A percentile compares a stretch with the other conserved stretches of the same genome.
phyloP scores from a whole-genome alignment of 2,797 vertebrate genomes.

The Nyctibius grandis region DNA sequence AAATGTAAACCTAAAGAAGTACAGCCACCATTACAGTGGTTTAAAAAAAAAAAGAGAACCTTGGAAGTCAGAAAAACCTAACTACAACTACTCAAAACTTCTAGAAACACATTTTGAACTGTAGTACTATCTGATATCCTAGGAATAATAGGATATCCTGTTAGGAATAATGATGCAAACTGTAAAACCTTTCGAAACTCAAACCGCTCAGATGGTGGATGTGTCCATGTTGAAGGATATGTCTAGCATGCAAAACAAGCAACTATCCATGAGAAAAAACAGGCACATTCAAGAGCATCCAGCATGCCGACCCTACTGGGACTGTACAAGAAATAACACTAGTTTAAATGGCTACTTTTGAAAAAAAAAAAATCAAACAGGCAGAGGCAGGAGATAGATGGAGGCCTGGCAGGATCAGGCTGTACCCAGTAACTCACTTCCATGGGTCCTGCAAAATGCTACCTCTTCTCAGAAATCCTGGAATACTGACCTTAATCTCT shows the following conservation, averaged over 20 bases:
- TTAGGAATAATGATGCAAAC: background rate
- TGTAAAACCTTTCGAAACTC: background rate
- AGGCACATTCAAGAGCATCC: background rate
- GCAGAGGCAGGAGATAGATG: background rate
- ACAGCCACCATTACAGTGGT: background rate
- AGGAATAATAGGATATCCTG: too few species aligned
- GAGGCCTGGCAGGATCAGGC: background rate
- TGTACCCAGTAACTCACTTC: background rate
- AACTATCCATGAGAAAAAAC: background rate
- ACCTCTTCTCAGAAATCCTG: background rate
- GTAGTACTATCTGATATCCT: rapidly evolving
- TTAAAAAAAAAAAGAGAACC: background rate
- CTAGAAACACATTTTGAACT: background rate
- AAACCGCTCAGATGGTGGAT: background rate
- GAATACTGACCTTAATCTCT: background rate
- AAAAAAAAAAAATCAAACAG: background rate
- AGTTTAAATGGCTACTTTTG: background rate
- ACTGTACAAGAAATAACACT: background rate
- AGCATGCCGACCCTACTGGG: background rate
- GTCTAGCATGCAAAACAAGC: background rate
- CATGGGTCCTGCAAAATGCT: background rate
- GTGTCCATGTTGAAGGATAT: background rate
- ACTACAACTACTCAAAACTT: background rate
- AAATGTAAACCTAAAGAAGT: background rate
- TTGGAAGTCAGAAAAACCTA: background rate